A percentile compares a stretch with the other conserved stretches of the same genome.
Conservation (phyloP, 1,140 invertebrate genomes). For the Geopemphigus sp. region DNA sequence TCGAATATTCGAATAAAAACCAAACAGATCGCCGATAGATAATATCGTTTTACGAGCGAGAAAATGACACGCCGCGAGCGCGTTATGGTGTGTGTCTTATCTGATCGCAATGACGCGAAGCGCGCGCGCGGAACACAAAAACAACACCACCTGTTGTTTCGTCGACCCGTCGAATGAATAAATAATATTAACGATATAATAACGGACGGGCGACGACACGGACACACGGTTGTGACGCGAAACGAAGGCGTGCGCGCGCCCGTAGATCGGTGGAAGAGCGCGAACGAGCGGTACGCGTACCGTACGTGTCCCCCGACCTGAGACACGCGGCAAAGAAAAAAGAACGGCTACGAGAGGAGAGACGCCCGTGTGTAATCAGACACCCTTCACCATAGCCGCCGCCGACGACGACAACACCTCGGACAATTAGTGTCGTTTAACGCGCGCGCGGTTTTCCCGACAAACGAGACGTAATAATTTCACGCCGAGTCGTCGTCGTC, state of each 20-base stretch:
- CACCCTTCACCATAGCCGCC: constrained; percentile 25
- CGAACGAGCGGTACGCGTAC: no score
- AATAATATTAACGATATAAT: constrained; percentile 13
- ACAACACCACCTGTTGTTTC: constrained; percentile 6
- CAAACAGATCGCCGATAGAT: background rate
- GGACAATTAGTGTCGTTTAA: constrained; percentile 40
- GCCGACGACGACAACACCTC: constrained; percentile 33
- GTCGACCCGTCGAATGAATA: background rate
- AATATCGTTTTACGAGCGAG: no score
- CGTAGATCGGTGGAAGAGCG: no score
- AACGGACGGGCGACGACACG: no score
- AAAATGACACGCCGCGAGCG: background rate
- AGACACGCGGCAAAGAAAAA: no score
- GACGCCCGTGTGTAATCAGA: constrained; percentile 23
- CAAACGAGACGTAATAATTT: constrained; percentile 30
- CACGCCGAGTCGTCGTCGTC: background rate
- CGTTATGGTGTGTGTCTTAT: background rate
- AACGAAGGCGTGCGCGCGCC: no score
- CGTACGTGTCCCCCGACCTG: no score
- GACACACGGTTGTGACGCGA: background rate
- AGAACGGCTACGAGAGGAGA: background rate
- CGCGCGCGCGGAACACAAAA: no score
- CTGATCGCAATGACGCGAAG: background rate
- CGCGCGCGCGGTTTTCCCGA: background rate
- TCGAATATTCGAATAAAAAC: no score